Evolutionary conservation across 2,888 invertebrate species (phyloP), one percentile per base, ranked within the genome.

Genomic region (Apodemia hepburni): DNA sequence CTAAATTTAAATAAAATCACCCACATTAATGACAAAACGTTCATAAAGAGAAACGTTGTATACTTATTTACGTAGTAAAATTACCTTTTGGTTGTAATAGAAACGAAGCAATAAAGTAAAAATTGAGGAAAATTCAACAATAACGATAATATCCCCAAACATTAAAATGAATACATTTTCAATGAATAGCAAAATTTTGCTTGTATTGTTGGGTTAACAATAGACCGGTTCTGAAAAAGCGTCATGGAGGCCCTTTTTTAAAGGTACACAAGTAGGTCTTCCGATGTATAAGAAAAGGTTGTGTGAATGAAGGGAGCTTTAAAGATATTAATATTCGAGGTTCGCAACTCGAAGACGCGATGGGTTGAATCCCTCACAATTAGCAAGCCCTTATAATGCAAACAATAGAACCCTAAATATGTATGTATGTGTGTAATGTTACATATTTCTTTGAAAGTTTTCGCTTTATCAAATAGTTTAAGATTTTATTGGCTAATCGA

Each of bases 131-230:
- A 71, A 69, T 68, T 68, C 68, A 66, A 73, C 71, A 75, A 77
- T 73, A 69, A 66, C 68, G 73, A 73, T 69, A 75, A 75, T 79
- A 77, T 69, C 63, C 67, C 64, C 70, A 74, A 70, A 70, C 70
- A 70, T 70, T 68, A 69, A 73, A 73, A 74, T 71, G 72, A 73
- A 76, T 72, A 74, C 71, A 73, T 73, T 74, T 74, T 70, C 69
- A 63, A 66, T 79, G 77, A 80, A 79, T 77, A 78, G 77, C 74
- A 72, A 72, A 81, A 78, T 79, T 80, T 75, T 68, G 72, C 72
- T 72, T 75, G 79, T 82, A 81, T 79, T 82, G 75, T 73, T 71
- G 69, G 73, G 70, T 75, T 73, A 76, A 80, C 78, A 83, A 82
- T 75, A 68, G 77, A 67, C 70, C 62, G 69, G 67, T 69, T 60